These are phyloP conservation scores for Tapera naevia DNA, from an alignment of 2,797 vertebrate genomes.

Conservation along the genomic window DNA sequence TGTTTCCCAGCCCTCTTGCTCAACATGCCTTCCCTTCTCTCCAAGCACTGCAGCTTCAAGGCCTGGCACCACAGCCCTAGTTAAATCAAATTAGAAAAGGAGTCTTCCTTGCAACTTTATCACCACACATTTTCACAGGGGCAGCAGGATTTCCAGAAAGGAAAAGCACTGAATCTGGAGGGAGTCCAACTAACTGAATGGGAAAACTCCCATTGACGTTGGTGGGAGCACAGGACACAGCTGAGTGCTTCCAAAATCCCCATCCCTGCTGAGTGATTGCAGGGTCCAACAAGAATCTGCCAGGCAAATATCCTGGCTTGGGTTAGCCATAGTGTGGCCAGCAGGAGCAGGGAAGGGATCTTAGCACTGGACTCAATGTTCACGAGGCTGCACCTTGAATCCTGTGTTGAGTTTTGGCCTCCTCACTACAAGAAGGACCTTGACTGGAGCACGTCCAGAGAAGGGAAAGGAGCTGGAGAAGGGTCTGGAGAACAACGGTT, in stretches of 20 bases:
- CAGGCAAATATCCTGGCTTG: neutral
- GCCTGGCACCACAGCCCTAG: neutral
- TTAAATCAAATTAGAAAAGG: neutral
- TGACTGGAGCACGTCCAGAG: too few relatives aligned
- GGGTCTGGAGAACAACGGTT: too few relatives aligned
- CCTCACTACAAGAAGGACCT: too few relatives aligned
- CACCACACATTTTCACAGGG: fast-evolving
- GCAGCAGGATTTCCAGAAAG: slow-evolving; percentile 22
- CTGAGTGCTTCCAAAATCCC: neutral
- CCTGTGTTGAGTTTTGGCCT: too few relatives aligned
- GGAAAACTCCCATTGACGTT: neutral
- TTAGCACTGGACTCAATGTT: too few relatives aligned
- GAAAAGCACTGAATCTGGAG: neutral
- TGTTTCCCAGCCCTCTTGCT: neutral
- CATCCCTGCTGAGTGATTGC: neutral
- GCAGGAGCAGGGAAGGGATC: too few relatives aligned
- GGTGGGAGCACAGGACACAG: neutral
- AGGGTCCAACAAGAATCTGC: neutral
- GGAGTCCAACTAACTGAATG: neutral
- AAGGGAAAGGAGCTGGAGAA: too few relatives aligned
- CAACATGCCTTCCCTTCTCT: neutral
- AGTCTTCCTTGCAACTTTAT: neutral
- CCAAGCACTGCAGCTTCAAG: neutral
- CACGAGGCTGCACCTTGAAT: too few relatives aligned
- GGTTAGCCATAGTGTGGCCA: too few relatives aligned